These are phyloP conservation scores for Radopholus similis DNA, from an alignment of 1,140 invertebrate species.

Conservation along the genomic window DNA sequence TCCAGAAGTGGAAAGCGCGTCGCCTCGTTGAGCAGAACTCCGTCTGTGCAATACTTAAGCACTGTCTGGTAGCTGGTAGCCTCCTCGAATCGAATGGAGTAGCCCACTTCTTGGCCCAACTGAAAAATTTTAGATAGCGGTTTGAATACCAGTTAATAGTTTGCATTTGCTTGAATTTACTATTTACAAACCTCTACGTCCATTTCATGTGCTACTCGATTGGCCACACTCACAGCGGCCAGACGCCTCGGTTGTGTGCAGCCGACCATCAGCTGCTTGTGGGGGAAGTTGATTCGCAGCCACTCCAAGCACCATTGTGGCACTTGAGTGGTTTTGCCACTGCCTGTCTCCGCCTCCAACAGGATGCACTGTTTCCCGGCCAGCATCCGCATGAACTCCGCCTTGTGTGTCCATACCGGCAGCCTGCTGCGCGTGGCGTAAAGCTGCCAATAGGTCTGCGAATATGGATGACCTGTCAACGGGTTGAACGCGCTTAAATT, in stretches of 20 bases:
- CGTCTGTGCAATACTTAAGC: constrained; percentile 98
- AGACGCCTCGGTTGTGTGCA: constrained; percentile 92
- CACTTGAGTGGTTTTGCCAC: constrained; percentile 29
- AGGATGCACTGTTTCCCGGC: constrained; percentile 31
- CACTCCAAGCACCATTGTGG: constrained; percentile 84
- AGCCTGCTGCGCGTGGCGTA: constrained; percentile 15
- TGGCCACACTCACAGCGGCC: constrained; percentile 90
- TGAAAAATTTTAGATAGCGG: constrained; percentile 8
- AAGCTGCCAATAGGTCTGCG: background rate
- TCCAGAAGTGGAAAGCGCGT: constrained; percentile 76
- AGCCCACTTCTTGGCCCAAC: constrained; percentile 67
- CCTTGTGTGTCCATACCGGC: constrained; percentile 32
- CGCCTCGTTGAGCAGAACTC: constrained; percentile 80
- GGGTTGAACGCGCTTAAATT: too few species aligned
- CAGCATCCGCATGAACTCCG: constrained; percentile 7
- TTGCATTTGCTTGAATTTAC: too few species aligned
- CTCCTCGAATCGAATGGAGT: constrained; percentile 74
- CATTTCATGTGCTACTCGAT: constrained; percentile 68
- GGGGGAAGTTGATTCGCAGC: constrained; percentile 62
- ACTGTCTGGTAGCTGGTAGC: constrained; percentile 70
- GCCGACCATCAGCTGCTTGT: constrained; percentile 66
- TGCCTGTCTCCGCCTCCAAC: constrained; percentile 29
- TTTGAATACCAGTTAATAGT: constrained; percentile 6
- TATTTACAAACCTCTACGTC: constrained; percentile 77
- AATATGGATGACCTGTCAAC: background rate